Evolutionary conservation across 2,113 vertebrate genomes (phyloP).

Genomic region (Oncorhynchus kisutch): DNA sequence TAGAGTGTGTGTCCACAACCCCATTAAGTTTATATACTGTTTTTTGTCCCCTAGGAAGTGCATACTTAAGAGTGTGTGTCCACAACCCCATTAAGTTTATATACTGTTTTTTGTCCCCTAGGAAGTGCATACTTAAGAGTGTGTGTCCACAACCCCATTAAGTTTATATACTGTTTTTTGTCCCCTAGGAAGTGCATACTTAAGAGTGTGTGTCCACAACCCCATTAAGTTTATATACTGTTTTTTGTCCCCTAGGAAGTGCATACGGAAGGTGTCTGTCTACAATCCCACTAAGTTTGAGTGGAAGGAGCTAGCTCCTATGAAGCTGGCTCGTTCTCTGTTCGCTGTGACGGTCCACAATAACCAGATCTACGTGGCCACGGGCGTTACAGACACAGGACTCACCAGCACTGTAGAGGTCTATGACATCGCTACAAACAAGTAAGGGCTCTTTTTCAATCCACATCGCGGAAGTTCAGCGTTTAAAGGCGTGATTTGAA

Average conservation of each 20-base stretch:
- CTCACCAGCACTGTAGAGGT: conserved; percentile 86
- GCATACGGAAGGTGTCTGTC: too few species aligned
- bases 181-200: too few species aligned
- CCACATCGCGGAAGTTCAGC: too few species aligned
- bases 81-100: conserved; percentile 78
- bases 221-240: too few species aligned
- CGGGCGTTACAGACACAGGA: conserved; percentile 88
- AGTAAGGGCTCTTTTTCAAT: conserved; percentile 65
- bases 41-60: neutral
- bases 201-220: too few species aligned
- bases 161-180: too few species aligned
- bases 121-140: conserved; percentile 85
- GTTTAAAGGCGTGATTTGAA: too few species aligned
- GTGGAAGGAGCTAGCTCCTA: conserved; percentile 90
- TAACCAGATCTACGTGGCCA: conserved; percentile 83
- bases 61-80: conserved; percentile 76
- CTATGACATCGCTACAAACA: conserved; percentile 84
- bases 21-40: conserved; percentile 41
- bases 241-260: too few species aligned
- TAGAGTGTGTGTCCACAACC: conserved; percentile 86
- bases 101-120: conserved; percentile 46
- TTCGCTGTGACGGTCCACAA: conserved; percentile 84
- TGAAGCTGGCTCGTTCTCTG: conserved; percentile 88
- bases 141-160: conserved; percentile 80
- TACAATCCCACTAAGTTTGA: conserved; percentile 79